Conservation (phyloP, 2,888 invertebrate species). For the Spodoptera littoralis region DNA sequence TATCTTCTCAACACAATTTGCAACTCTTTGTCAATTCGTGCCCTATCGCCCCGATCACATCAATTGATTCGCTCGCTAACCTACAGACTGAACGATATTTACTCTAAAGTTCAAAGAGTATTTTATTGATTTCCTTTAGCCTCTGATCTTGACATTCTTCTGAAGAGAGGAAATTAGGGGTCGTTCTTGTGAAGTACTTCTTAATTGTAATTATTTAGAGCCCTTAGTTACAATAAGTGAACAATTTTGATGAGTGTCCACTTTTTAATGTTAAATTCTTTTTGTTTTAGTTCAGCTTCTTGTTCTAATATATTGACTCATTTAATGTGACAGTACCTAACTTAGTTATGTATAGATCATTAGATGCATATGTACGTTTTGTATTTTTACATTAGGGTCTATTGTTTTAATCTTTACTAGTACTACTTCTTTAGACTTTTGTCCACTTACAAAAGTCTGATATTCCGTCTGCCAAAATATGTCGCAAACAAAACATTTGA, state of each 20-base stretch:
- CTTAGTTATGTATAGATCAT: too few species aligned
- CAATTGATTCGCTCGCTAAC: slow-evolving; percentile 15
- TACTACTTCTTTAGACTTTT: too few species aligned
- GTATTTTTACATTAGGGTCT: too few species aligned
- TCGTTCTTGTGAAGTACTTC: slow-evolving; percentile 7
- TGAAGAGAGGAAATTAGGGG: slow-evolving; percentile 15
- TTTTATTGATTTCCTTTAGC: slow-evolving; percentile 7
- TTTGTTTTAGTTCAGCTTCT: background rate
- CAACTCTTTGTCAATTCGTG: slow-evolving; percentile 18
- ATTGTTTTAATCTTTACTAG: too few species aligned
- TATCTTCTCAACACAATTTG: slow-evolving; percentile 14
- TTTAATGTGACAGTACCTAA: too few species aligned
- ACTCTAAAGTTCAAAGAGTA: slow-evolving; percentile 16
- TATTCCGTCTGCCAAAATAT: too few species aligned
- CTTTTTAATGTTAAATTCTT: background rate
- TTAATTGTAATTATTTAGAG: slow-evolving; percentile 29
- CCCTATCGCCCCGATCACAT: slow-evolving; percentile 19
- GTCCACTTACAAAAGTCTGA: too few species aligned
- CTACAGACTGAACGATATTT: slow-evolving; percentile 5
- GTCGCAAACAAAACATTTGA: too few species aligned
- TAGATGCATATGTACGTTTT: too few species aligned
- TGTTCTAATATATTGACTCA: too few species aligned
- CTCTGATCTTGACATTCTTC: slow-evolving; percentile 21
- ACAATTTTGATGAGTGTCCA: background rate
- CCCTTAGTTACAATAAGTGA: background rate